Conservation (phyloP, 2,797 vertebrate genomes). For the Neosilurus mollespiculum region DNA sequence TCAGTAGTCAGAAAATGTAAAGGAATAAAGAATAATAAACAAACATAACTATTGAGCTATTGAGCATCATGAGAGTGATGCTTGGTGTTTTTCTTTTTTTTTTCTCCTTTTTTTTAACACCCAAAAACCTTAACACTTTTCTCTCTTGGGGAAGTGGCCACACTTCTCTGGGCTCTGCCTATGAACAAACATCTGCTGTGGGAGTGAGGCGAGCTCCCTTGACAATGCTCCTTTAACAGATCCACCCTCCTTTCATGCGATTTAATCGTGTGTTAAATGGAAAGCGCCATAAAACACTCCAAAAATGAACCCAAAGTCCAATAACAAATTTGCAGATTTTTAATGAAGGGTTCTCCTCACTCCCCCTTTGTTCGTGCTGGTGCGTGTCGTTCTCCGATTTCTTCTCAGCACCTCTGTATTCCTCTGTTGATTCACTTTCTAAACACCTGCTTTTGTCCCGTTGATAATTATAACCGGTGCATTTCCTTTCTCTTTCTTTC, state of each 20-base stretch:
- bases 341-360: constrained; percentile 60
- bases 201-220: constrained; percentile 64
- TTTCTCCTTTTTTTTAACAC: constrained; percentile 55
- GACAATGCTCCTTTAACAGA: constrained; percentile 62
- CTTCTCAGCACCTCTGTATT: constrained; percentile 45
- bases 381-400: constrained; percentile 27
- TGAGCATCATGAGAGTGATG: constrained; percentile 37
- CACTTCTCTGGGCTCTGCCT: constrained; percentile 61
- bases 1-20: background rate
- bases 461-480: constrained; percentile 78
- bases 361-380: constrained; percentile 5
- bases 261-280: constrained; percentile 72
- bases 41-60: constrained; percentile 31
- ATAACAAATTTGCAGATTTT: constrained; percentile 59
- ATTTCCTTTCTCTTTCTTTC: constrained; percentile 50
- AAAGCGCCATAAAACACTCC: constrained; percentile 60
- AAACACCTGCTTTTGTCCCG: constrained; percentile 69
- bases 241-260: constrained; percentile 50
- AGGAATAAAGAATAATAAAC: background rate
- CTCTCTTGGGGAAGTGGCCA: constrained; percentile 52
- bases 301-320: constrained; percentile 61
- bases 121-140: constrained; percentile 55
- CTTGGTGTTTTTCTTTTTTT: constrained; percentile 5
- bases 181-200: constrained; percentile 69
- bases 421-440: constrained; percentile 66